phyloP scores from a whole-genome alignment of 2,797 vertebrate genomes.

The Macropus fuliginosus region DNA sequence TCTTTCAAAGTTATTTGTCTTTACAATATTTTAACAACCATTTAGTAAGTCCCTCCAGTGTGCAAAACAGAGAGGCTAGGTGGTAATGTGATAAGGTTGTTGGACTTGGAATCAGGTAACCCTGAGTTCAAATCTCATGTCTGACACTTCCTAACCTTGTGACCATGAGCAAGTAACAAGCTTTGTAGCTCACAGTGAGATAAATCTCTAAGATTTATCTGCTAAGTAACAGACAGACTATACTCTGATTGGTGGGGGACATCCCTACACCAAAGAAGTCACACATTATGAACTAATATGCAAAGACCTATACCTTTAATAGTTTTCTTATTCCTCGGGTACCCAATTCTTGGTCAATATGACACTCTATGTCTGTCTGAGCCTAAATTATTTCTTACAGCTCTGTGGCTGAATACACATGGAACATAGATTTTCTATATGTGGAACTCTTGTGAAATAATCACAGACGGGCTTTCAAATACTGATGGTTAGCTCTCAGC shows the following conservation, averaged over 20 bases:
- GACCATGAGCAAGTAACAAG: background rate
- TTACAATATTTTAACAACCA: background rate
- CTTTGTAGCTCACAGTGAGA: background rate
- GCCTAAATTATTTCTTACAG: slow-evolving; percentile 23
- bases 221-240: background rate
- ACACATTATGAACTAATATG: background rate
- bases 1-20: background rate
- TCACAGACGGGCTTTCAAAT: slow-evolving; percentile 9
- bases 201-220: background rate
- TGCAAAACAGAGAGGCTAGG: background rate
- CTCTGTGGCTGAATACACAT: background rate
- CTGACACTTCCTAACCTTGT: background rate
- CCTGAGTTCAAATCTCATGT: background rate
- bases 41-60: background rate
- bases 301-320: background rate
- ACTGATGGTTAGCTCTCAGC: background rate
- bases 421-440: background rate
- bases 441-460: slow-evolving; percentile 17
- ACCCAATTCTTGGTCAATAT: slow-evolving; percentile 8
- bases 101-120: background rate
- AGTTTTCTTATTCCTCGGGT: background rate
- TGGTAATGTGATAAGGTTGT: background rate
- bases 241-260: background rate
- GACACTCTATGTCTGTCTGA: background rate
- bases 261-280: background rate